A percentile compares a stretch with the other conserved stretches of the same genome.
Conservation (phyloP, 2,797 vertebrate genomes). For the Girardinus metallicus region DNA sequence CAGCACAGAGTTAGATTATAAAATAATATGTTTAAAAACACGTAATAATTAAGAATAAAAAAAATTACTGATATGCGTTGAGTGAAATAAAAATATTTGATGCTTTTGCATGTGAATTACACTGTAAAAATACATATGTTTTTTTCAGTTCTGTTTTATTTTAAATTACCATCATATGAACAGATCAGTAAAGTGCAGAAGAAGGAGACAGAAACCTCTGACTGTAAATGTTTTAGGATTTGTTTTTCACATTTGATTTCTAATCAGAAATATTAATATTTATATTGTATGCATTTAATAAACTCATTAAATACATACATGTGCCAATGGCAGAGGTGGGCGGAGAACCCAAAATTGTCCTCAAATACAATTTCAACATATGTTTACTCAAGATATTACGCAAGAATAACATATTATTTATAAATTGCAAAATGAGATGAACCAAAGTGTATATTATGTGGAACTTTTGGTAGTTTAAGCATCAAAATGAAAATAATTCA, state of each 20-base stretch:
- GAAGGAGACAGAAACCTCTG: too few species aligned
- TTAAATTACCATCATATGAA: neutral
- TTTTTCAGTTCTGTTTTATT: neutral
- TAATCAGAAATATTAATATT: neutral
- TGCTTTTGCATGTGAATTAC: neutral
- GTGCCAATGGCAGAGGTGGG: too few species aligned
- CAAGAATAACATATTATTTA: too few species aligned
- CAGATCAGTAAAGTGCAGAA: neutral
- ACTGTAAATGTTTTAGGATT: neutral
- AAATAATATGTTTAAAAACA: neutral
- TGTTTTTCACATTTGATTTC: neutral
- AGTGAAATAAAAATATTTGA: neutral
- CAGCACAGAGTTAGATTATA: neutral
- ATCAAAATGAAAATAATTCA: too few species aligned
- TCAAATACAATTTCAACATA: too few species aligned
- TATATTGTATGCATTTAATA: too few species aligned
- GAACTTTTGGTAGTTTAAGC: too few species aligned
- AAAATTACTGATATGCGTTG: neutral
- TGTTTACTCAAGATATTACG: too few species aligned
- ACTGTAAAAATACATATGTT: neutral
- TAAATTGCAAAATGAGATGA: too few species aligned
- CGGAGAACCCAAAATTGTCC: too few species aligned
- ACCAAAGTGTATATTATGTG: too few species aligned
- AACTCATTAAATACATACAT: neutral
- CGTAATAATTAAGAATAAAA: neutral